A percentile compares a stretch with the other conserved stretches of the same genome.
Evolutionary conservation across 2,113 vertebrate species (phyloP).

Genomic region (Barbus barbus): DNA sequence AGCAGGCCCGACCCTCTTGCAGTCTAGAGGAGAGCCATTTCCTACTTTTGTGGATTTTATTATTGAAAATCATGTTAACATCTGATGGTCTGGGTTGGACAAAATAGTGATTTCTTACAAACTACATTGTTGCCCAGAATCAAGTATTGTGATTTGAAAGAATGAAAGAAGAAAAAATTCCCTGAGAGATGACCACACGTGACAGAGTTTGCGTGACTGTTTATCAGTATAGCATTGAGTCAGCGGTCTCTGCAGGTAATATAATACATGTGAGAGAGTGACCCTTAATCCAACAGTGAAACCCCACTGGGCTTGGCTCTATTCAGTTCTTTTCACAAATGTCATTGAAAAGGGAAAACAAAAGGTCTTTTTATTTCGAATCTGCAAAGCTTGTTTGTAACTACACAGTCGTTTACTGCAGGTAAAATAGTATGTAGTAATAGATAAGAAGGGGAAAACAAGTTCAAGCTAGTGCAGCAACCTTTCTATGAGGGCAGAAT

Average conservation of each 20-base stretch:
- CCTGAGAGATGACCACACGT: not conserved
- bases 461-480: not conserved
- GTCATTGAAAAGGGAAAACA: too few species aligned
- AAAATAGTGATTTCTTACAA: too few species aligned
- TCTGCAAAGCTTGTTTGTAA: not conserved
- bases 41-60: too few species aligned
- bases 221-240: too few species aligned
- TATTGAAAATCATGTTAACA: too few species aligned
- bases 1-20: too few species aligned
- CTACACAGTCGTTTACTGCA: accelerated
- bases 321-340: not conserved
- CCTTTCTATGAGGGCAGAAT: not conserved
- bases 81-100: too few species aligned
- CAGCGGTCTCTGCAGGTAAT: slow-evolving; percentile 17
- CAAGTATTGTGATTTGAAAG: too few species aligned
- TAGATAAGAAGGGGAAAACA: not conserved
- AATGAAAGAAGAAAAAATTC: not conserved
- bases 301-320: not conserved
- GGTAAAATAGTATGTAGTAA: not conserved
- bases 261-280: slow-evolving; percentile 10
- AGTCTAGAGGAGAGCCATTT: too few species aligned
- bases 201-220: too few species aligned
- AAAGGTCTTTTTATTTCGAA: not conserved
- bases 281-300: not conserved
- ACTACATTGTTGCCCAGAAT: too few species aligned